A percentile compares a stretch with the other conserved stretches of the same genome.
These are phyloP conservation scores for Morpho deidamia DNA, from an alignment of 2,888 invertebrate species.

Conservation along the genomic window DNA sequence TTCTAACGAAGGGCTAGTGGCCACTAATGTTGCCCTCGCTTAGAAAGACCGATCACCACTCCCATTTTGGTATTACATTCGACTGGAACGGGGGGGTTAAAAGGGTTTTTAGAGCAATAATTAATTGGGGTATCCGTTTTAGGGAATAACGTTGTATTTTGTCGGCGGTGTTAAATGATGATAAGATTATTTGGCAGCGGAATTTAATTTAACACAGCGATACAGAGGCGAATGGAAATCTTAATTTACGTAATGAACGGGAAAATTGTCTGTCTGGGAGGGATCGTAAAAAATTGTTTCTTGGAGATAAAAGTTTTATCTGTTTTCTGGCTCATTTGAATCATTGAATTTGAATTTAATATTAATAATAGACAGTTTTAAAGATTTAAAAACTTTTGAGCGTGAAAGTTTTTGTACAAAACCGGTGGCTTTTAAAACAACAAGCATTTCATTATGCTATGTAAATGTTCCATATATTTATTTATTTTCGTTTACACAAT, in stretches of 20 bases:
- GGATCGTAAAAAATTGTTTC: too few species aligned
- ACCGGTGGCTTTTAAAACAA: too few species aligned
- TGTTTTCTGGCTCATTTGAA: too few species aligned
- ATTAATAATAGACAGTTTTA: too few species aligned
- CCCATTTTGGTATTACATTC: slow-evolving; percentile 45
- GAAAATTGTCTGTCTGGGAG: neutral
- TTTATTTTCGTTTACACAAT: too few species aligned
- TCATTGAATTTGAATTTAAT: too few species aligned
- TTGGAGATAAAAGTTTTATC: too few species aligned
- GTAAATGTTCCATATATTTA: too few species aligned
- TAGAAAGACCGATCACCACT: slow-evolving; percentile 62
- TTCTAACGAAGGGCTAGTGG: slow-evolving; percentile 44
- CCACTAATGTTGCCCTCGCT: slow-evolving; percentile 46
- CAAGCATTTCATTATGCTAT: too few species aligned
- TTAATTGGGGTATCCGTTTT: slow-evolving; percentile 53
- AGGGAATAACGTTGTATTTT: slow-evolving; percentile 24
- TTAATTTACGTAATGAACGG: neutral
- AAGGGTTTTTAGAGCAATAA: slow-evolving; percentile 64
- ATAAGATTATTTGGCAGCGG: slow-evolving; percentile 18
- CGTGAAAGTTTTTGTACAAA: too few species aligned
- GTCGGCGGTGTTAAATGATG: slow-evolving; percentile 20
- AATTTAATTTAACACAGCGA: slow-evolving; percentile 17
- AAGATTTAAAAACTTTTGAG: too few species aligned
- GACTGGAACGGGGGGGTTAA: slow-evolving; percentile 49
- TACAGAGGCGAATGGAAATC: slow-evolving; percentile 1